Conservation (phyloP, 2,888 invertebrate species). For the Amphipoea lucens region DNA sequence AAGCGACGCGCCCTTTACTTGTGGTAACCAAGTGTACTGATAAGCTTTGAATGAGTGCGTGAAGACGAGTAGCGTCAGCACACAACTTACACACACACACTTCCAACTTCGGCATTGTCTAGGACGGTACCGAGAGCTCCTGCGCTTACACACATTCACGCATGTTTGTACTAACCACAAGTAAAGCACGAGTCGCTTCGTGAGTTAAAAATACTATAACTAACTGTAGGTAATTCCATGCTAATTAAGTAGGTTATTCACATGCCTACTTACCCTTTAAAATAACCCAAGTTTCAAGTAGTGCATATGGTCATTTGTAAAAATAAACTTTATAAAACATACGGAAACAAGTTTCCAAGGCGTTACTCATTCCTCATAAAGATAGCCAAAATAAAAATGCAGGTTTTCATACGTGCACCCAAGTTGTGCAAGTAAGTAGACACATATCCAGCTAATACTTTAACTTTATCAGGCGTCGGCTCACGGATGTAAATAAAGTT, state of each 20-base stretch:
- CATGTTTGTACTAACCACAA: not conserved
- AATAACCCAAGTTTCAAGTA: not conserved
- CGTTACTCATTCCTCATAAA: slow-evolving; percentile 10
- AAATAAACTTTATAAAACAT: slow-evolving; percentile 16
- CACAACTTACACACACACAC: not conserved
- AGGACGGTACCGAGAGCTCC: not conserved
- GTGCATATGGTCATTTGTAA: not conserved
- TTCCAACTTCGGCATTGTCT: not conserved
- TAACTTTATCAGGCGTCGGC: slow-evolving; percentile 69
- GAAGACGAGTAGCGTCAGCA: not conserved
- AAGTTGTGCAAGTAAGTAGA: slow-evolving; percentile 37
- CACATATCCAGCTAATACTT: slow-evolving; percentile 64
- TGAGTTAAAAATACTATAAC: not conserved
- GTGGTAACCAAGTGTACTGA: no score
- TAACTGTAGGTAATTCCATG: not conserved
- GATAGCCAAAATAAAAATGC: slow-evolving; percentile 49
- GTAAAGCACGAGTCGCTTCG: not conserved
- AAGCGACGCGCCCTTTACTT: no score
- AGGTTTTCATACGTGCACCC: slow-evolving; percentile 44
- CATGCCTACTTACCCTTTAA: not conserved
- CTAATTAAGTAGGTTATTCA: not conserved
- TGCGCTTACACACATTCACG: not conserved
- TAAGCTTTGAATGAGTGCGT: no score
- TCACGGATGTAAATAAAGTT: slow-evolving; percentile 69
- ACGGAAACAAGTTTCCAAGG: slow-evolving; percentile 3